These are phyloP conservation scores for Barypeithes pellucidus DNA, from an alignment of 2,888 invertebrate genomes.

Conservation along the genomic window DNA sequence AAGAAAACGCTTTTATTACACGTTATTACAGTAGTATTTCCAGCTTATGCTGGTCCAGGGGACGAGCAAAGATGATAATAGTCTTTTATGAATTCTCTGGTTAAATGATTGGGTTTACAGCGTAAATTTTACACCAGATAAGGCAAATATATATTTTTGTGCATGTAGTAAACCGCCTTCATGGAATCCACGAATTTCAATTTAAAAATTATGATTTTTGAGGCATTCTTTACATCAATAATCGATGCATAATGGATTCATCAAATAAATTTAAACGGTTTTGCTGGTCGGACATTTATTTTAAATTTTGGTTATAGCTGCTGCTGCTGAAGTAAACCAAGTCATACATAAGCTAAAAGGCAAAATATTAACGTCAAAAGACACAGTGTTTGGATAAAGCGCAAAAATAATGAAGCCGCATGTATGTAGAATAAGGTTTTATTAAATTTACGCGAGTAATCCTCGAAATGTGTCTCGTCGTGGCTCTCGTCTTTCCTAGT, in stretches of 20 bases:
- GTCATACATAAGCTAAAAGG: slow-evolving; percentile 9
- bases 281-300: no score
- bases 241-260: no score
- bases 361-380: slow-evolving; percentile 38
- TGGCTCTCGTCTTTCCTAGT: slow-evolving; percentile 32
- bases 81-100: slow-evolving; percentile 49
- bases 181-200: no score
- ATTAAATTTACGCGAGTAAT: slow-evolving; percentile 45
- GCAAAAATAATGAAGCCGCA: slow-evolving; percentile 47
- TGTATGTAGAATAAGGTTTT: slow-evolving; percentile 43
- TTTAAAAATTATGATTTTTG: no score
- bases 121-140: no score
- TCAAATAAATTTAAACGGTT: no score
- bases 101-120: slow-evolving; percentile 30
- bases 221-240: no score
- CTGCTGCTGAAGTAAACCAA: background rate
- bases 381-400: slow-evolving; percentile 41
- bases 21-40: slow-evolving; percentile 70
- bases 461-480: slow-evolving; percentile 22
- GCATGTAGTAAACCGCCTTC: no score
- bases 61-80: slow-evolving; percentile 49
- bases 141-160: no score
- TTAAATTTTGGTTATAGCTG: no score
- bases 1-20: slow-evolving; percentile 67
- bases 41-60: slow-evolving; percentile 64